Percentiles rank a stretch among this genome's conserved stretches.
phyloP scores from a whole-genome alignment of 2,888 invertebrate genomes.

The Sinhomidia bicolor region DNA sequence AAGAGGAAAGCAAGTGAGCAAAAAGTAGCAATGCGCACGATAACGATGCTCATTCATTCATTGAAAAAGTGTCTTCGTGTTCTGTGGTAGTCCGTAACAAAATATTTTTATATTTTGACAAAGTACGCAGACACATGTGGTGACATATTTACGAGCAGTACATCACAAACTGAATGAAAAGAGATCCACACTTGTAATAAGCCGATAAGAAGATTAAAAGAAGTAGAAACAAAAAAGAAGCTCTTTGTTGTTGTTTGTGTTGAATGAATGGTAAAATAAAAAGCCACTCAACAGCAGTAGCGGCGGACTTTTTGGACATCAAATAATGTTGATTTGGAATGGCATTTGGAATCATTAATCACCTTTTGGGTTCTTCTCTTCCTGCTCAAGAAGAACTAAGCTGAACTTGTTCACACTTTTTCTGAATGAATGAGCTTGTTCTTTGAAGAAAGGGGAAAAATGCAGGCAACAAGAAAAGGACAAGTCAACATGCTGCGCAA shows the following conservation, averaged over 20 bases:
- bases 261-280: background rate
- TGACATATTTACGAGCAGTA: constrained; percentile 63
- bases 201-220: constrained; percentile 10
- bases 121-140: constrained; percentile 63
- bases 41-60: constrained; percentile 54
- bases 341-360: constrained; percentile 68
- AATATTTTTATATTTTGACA: constrained; percentile 56
- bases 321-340: constrained; percentile 54
- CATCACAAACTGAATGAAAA: background rate
- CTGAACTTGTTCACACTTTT: constrained; percentile 68
- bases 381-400: background rate
- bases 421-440: constrained; percentile 65
- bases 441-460: background rate
- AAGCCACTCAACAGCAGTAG: background rate
- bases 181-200: background rate
- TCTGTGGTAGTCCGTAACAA: background rate
- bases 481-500: constrained; percentile 46
- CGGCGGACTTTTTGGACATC: constrained; percentile 57
- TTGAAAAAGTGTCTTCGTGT: constrained; percentile 42
- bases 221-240: constrained; percentile 30
- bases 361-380: constrained; percentile 21
- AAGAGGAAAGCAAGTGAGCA: constrained; percentile 34
- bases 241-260: constrained; percentile 46
- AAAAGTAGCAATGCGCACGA: constrained; percentile 24
- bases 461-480: constrained; percentile 7